These are phyloP conservation scores for Anguilla japonica DNA, from an alignment of 2,113 vertebrate genomes.

Conservation along the genomic window DNA sequence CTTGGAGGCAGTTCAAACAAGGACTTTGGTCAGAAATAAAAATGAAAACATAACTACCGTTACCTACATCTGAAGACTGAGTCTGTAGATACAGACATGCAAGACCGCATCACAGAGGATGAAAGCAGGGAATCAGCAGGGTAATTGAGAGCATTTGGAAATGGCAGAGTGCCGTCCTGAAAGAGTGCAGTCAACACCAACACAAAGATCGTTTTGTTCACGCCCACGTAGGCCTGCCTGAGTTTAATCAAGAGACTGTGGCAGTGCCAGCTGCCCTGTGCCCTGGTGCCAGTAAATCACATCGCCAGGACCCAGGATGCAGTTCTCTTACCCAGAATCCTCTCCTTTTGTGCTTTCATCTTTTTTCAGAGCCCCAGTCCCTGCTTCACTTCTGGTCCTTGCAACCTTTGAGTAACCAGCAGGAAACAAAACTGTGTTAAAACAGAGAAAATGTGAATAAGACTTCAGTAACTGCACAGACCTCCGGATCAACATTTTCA, in stretches of 20 bases:
- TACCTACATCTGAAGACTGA: not conserved
- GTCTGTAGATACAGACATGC: not conserved
- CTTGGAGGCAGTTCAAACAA: not conserved
- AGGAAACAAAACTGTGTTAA: not conserved
- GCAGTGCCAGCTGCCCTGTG: not conserved
- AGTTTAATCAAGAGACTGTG: not conserved
- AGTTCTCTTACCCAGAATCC: constrained; percentile 62
- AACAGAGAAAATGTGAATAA: not conserved
- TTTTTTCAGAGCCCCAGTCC: constrained; percentile 26
- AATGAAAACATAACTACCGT: not conserved
- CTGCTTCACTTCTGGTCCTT: constrained; percentile 38
- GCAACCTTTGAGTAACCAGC: constrained; percentile 49
- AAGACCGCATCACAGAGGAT: not conserved
- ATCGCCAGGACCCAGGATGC: not conserved
- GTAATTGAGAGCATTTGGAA: not conserved
- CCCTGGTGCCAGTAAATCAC: not conserved
- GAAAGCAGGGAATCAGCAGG: not conserved
- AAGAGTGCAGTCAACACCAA: not conserved
- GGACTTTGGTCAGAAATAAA: not conserved
- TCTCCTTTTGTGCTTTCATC: constrained; percentile 49
- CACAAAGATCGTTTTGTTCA: constrained; percentile 1
- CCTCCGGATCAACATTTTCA: not conserved
- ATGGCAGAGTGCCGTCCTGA: not conserved
- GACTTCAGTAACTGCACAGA: not conserved
- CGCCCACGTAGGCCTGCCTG: constrained; percentile 14